Conservation (phyloP, 2,113 vertebrate genomes). For the Alethe diademata region DNA sequence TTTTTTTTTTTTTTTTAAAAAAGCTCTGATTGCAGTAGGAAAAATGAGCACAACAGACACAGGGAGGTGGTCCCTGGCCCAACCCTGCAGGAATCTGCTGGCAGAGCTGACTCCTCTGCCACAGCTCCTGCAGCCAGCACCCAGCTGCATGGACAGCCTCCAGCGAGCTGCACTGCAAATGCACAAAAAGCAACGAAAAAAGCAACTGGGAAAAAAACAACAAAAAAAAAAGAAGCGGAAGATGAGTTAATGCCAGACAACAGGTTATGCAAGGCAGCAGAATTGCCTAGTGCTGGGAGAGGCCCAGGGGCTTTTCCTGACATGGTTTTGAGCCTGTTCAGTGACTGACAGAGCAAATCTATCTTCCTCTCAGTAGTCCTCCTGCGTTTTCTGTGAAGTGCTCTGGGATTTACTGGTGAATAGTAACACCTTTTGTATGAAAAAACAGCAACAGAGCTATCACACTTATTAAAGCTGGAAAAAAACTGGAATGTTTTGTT, state of each 20-base stretch:
- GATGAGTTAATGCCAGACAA: not conserved
- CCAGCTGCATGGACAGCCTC: not conserved
- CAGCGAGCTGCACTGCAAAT: not conserved
- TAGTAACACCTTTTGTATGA: not conserved
- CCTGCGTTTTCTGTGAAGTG: not conserved
- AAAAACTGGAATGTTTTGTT: not conserved
- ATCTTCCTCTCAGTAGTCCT: not conserved
- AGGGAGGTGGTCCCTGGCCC: not conserved
- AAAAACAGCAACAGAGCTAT: not conserved
- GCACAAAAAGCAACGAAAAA: not conserved
- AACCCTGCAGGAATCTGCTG: rapidly evolving
- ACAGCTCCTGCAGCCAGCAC: not conserved
- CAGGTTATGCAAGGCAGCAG: not conserved
- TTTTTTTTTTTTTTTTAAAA: not conserved
- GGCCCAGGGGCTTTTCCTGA: not conserved
- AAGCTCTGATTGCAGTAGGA: not conserved
- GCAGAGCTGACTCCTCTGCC: rapidly evolving
- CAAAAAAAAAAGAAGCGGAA: not conserved
- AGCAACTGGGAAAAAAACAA: not conserved
- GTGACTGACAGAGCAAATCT: not conserved
- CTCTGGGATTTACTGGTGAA: not conserved
- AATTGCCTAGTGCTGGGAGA: not conserved
- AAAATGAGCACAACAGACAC: rapidly evolving
- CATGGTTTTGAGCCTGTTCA: not conserved
- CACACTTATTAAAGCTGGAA: not conserved